These are phyloP conservation scores for Macrotus californicus DNA, from an alignment of 2,113 vertebrate genomes.

Conservation along the genomic window DNA sequence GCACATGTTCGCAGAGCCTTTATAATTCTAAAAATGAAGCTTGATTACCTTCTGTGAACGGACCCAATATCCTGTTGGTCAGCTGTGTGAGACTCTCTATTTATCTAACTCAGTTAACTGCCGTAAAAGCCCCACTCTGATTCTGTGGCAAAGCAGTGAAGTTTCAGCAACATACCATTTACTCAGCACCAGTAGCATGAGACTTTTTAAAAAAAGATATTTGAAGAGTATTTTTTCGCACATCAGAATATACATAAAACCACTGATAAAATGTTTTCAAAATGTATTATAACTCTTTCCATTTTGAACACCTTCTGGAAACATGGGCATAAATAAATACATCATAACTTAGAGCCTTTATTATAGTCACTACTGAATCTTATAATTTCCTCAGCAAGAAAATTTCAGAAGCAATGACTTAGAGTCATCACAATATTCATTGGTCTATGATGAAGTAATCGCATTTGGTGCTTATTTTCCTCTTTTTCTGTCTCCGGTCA, in stretches of 20 bases:
- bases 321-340: not conserved
- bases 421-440: not conserved
- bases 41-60: not conserved
- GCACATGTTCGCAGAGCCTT: not conserved
- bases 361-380: not conserved
- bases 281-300: not conserved
- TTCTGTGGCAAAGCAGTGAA: not conserved
- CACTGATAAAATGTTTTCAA: constrained; percentile 16
- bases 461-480: not conserved
- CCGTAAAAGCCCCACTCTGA: not conserved
- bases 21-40: not conserved
- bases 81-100: not conserved
- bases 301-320: constrained; percentile 16
- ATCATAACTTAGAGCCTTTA: not conserved
- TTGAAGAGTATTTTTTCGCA: not conserved
- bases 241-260: not conserved
- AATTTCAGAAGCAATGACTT: not conserved
- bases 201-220: not conserved
- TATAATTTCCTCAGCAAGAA: not conserved
- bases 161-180: not conserved
- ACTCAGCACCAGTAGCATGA: not conserved
- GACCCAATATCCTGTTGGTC: not conserved
- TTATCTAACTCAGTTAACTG: not conserved
- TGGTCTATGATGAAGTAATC: not conserved
- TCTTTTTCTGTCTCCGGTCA: constrained; percentile 17